Conservation (phyloP, 2,113 vertebrate species). For the Tragelaphus imberbis region DNA sequence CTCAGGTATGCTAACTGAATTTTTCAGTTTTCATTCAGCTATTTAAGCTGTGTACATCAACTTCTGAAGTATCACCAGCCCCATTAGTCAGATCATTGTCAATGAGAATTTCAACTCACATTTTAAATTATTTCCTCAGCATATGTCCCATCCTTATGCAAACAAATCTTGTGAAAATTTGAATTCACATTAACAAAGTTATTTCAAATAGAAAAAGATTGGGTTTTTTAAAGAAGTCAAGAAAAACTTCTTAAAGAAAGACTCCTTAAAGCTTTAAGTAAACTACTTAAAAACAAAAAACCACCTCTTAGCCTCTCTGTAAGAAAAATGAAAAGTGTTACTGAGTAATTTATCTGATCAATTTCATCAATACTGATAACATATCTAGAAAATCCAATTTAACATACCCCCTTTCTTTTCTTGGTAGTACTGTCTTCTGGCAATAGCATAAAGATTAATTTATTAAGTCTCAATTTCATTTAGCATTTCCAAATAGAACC, state of each 20-base stretch:
- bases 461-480: constrained; percentile 24
- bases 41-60: background rate
- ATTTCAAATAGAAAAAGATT: constrained; percentile 23
- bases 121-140: constrained; percentile 7
- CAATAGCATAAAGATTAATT: background rate
- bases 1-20: background rate
- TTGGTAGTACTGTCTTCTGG: background rate
- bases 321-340: background rate
- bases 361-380: background rate
- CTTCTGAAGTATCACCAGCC: background rate
- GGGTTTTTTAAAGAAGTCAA: background rate
- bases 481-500: constrained; percentile 11
- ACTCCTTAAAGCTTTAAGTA: background rate
- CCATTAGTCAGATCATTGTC: background rate
- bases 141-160: background rate
- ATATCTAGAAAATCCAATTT: constrained; percentile 3
- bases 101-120: background rate
- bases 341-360: background rate
- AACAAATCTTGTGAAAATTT: background rate
- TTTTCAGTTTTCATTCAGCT: background rate
- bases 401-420: background rate
- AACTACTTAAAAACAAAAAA: background rate
- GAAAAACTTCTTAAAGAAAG: background rate
- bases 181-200: background rate
- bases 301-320: background rate